Conservation (phyloP, 2,888 invertebrate species). For the Tetropium fuscum region DNA sequence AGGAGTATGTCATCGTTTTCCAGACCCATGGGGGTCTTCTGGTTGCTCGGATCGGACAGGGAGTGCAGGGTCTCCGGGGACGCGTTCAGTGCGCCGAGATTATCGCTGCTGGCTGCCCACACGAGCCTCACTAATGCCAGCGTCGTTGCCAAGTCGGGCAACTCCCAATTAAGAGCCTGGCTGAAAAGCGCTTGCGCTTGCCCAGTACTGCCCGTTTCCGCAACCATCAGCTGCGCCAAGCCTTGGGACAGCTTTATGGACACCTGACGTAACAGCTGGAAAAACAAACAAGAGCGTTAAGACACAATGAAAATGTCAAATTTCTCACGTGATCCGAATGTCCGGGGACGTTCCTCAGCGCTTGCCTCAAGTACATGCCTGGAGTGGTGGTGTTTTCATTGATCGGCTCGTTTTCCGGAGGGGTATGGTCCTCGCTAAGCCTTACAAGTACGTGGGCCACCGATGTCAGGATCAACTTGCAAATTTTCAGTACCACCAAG, state of each 20-base stretch:
- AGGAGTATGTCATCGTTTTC: constrained; percentile 61
- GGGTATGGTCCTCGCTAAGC: constrained; percentile 63
- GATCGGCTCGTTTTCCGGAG: constrained; percentile 58
- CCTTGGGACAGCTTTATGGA: constrained; percentile 86
- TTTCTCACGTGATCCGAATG: constrained; percentile 82
- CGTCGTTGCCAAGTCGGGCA: constrained; percentile 80
- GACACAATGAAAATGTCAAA: constrained; percentile 10
- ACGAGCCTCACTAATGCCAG: constrained; percentile 81
- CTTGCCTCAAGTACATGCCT: constrained; percentile 78
- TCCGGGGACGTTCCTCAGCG: constrained; percentile 85
- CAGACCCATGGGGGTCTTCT: constrained; percentile 69
- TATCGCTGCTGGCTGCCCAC: constrained; percentile 83
- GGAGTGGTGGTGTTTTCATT: constrained; percentile 62
- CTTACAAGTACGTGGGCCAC: constrained; percentile 83
- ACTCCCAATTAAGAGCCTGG: constrained; percentile 75
- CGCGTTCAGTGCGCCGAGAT: constrained; percentile 71
- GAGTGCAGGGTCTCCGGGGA: constrained; percentile 74
- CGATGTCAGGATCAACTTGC: constrained; percentile 89
- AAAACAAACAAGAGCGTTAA: constrained; percentile 18
- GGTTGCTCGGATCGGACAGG: constrained; percentile 73
- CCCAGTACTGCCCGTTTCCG: constrained; percentile 58
- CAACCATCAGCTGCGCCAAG: constrained; percentile 74
- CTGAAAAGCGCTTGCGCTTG: constrained; percentile 67
- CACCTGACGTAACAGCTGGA: constrained; percentile 76
- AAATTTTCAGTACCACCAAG: constrained; percentile 87